These are phyloP conservation scores for Ophion slaviceki DNA, from an alignment of 2,888 invertebrate genomes.

Conservation along the genomic window DNA sequence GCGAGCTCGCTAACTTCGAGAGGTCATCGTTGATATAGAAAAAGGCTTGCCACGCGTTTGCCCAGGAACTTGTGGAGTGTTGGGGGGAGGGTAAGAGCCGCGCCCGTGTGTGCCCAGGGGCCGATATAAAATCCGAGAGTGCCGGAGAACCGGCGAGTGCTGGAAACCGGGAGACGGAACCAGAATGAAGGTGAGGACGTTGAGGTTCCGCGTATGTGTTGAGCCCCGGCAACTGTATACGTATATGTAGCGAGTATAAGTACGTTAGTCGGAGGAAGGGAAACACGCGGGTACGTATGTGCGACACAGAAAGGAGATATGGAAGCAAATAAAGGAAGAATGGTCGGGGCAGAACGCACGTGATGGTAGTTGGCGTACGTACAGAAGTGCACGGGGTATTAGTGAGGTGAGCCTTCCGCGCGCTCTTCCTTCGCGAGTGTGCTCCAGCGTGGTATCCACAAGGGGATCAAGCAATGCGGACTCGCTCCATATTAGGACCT, in stretches of 20 bases:
- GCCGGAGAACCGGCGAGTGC: slow-evolving; percentile 54
- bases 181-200: slow-evolving; percentile 38
- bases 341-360: slow-evolving; percentile 59
- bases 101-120: slow-evolving; percentile 43
- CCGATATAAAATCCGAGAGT: slow-evolving; percentile 62
- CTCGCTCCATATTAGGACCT: slow-evolving; percentile 80
- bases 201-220: not conserved
- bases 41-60: slow-evolving; percentile 67
- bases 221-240: not conserved
- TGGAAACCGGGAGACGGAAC: slow-evolving; percentile 46
- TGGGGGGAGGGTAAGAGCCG: slow-evolving; percentile 42
- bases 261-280: slow-evolving; percentile 54
- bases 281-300: slow-evolving; percentile 22
- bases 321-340: slow-evolving; percentile 56
- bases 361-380: slow-evolving; percentile 61
- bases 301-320: slow-evolving; percentile 47
- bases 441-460: slow-evolving; percentile 67
- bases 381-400: slow-evolving; percentile 41
- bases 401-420: slow-evolving; percentile 47
- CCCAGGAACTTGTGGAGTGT: slow-evolving; percentile 63
- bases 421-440: slow-evolving; percentile 48
- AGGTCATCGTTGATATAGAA: slow-evolving; percentile 69
- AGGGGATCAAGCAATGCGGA: slow-evolving; percentile 78
- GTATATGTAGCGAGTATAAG: slow-evolving; percentile 35
- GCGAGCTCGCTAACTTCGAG: slow-evolving; percentile 54